Percentiles rank a stretch among this genome's conserved stretches.
Conservation (phyloP, 2,113 vertebrate species). For the Ariopsis seemanni region DNA sequence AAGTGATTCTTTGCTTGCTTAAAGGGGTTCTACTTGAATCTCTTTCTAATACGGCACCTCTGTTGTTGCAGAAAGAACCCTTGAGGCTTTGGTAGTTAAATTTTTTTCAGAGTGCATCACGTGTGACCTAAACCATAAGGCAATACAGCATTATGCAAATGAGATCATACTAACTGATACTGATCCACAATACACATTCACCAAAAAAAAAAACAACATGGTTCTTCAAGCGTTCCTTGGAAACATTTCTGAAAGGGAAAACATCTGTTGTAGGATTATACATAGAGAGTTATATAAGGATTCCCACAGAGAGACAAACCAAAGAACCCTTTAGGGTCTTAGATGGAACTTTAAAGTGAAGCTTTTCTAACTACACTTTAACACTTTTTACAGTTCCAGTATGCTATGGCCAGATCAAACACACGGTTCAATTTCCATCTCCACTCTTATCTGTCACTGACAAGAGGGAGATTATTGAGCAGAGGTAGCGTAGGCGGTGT, state of each 20-base stretch:
- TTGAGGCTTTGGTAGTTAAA: background rate
- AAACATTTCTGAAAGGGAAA: constrained; percentile 1
- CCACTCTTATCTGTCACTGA: constrained; percentile 26
- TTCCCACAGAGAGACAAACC: background rate
- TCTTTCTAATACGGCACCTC: background rate
- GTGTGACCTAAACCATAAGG: background rate
- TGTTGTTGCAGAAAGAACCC: background rate
- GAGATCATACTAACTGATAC: background rate
- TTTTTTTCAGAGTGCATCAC: background rate
- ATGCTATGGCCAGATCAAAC: background rate
- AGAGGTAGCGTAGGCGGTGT: constrained; percentile 27
- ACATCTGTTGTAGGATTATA: constrained; percentile 6
- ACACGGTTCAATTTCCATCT: background rate
- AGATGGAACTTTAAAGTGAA: background rate
- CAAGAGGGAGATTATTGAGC: constrained; percentile 29
- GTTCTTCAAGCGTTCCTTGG: background rate
- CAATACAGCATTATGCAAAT: background rate
- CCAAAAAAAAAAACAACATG: background rate
- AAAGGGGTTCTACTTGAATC: background rate
- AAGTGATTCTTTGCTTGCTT: background rate
- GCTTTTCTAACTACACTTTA: background rate
- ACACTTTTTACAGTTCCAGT: background rate
- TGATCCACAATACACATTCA: background rate
- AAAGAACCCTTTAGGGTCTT: background rate
- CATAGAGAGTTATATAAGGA: background rate